Evolutionary conservation across 2,797 vertebrate species (phyloP).

Genomic region (Cossypha caffra): DNA sequence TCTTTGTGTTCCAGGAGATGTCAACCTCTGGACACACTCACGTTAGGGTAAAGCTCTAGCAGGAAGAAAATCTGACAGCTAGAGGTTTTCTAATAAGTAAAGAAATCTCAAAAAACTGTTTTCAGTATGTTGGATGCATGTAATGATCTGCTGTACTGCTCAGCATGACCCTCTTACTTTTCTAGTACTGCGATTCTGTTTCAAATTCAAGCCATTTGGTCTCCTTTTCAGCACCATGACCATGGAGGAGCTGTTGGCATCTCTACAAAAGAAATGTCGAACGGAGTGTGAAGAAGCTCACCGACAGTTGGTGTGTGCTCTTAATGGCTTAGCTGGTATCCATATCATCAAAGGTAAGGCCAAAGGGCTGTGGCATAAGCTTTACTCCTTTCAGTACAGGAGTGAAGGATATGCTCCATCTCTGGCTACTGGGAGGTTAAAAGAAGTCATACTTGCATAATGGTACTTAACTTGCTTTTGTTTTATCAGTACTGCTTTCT

Average conservation of each 20-base stretch:
- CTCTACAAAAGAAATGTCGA: conserved; percentile 96
- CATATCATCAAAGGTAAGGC: conserved; percentile 96
- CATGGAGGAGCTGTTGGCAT: conserved; percentile 96
- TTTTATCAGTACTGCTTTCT: neutral
- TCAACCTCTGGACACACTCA: neutral
- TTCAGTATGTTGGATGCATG: neutral
- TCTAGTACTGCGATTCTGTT: neutral
- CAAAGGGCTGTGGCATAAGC: neutral
- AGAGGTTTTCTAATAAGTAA: neutral
- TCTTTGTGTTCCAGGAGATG: neutral
- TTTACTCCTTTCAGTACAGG: neutral
- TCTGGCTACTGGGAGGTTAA: neutral
- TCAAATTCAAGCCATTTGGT: neutral
- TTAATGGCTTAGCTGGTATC: conserved; percentile 96
- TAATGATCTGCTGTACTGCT: neutral
- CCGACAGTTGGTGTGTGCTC: conserved; percentile 94
- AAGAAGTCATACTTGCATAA: neutral
- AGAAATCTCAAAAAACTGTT: neutral
- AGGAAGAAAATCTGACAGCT: neutral
- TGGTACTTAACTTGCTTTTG: neutral
- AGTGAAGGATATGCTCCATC: neutral
- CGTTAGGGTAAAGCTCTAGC: neutral
- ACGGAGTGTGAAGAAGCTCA: conserved; percentile 98
- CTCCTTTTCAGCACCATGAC: conserved; percentile 92
- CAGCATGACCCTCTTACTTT: neutral